Evolutionary conservation across 2,113 vertebrate species (phyloP).

Genomic region (Cervus canadensis): DNA sequence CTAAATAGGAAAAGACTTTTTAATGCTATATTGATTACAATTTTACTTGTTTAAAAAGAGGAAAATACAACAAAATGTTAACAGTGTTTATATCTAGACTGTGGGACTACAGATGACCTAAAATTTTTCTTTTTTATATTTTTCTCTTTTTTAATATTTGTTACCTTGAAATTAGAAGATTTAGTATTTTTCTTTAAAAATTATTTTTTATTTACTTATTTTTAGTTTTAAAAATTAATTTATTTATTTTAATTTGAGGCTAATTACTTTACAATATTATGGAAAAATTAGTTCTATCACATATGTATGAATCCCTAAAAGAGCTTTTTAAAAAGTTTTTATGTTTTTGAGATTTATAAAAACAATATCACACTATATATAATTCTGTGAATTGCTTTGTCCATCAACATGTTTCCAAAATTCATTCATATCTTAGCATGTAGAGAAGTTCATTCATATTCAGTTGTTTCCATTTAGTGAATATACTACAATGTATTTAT

Average conservation of each 20-base stretch:
- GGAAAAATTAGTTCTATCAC: not conserved
- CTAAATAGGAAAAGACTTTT: not conserved
- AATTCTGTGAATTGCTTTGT: not conserved
- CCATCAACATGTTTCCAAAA: not conserved
- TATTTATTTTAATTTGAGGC: not conserved
- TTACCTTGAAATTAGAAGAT: not conserved
- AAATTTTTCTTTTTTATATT: not conserved
- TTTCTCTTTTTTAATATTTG: not conserved
- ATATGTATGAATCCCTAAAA: not conserved
- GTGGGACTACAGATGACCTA: not conserved
- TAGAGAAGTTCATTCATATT: not conserved
- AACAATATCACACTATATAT: not conserved
- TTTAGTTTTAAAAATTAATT: not conserved
- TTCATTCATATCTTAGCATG: not conserved
- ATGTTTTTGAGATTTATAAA: not conserved
- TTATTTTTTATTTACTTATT: not conserved
- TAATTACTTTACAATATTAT: not conserved
- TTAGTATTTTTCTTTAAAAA: not conserved
- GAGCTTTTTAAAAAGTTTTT: not conserved
- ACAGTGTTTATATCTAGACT: not conserved
- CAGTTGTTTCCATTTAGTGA: not conserved
- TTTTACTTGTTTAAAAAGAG: not conserved
- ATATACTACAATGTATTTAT: not conserved
- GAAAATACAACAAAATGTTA: not conserved
- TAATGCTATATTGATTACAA: not conserved